A percentile compares a stretch with the other conserved stretches of the same genome.
Conservation (phyloP, 2,888 invertebrate genomes). For the Lasioglossum oenotherae region DNA sequence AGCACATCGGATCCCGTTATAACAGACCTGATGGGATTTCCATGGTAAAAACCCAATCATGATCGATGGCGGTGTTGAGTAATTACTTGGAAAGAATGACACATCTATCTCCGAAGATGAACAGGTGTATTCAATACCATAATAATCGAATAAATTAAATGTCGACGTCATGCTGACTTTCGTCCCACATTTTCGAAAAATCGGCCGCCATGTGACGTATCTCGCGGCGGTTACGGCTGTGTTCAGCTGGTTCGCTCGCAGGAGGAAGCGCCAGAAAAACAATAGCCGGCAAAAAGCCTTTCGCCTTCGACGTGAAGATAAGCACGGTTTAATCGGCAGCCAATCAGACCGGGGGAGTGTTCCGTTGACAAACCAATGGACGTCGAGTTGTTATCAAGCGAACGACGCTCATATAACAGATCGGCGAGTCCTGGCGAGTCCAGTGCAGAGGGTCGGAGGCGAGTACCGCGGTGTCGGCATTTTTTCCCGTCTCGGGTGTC, state of each 20-base stretch:
- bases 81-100: no score
- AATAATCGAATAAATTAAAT: no score
- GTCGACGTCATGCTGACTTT: no score
- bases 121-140: no score
- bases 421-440: slow-evolving; percentile 25
- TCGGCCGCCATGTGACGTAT: no score
- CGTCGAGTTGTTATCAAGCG: slow-evolving; percentile 51
- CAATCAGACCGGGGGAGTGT: slow-evolving; percentile 61
- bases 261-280: not conserved
- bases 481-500: not conserved
- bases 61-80: no score
- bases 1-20: no score
- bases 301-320: slow-evolving; percentile 36
- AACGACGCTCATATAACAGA: slow-evolving; percentile 55
- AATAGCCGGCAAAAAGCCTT: slow-evolving; percentile 23
- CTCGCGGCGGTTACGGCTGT: not conserved
- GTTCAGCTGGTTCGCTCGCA: not conserved
- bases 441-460: slow-evolving; percentile 32
- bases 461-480: not conserved
- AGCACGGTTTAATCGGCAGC: slow-evolving; percentile 55
- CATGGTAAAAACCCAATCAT: no score
- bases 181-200: no score
- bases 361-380: slow-evolving; percentile 47
- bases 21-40: no score
- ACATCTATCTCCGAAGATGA: no score